phyloP scores from a whole-genome alignment of 2,113 vertebrate genomes.

The Malurus elegans region DNA sequence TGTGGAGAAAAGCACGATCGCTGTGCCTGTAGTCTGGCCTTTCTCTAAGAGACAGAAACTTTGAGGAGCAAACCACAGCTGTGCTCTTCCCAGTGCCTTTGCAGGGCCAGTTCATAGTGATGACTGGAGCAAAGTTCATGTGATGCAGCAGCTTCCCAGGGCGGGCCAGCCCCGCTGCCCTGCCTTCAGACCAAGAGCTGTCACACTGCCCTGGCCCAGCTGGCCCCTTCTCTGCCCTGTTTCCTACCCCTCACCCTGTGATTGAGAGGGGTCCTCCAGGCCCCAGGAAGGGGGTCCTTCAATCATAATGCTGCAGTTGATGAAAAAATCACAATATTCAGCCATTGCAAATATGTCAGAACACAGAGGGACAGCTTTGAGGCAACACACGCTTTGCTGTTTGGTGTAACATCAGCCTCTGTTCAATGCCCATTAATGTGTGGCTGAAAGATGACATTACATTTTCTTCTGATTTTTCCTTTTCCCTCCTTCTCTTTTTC shows the following conservation, averaged over 20 bases:
- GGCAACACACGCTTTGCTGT: background rate
- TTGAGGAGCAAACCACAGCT: background rate
- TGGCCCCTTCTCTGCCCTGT: background rate
- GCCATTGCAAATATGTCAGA: background rate
- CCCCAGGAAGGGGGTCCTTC: rapidly evolving
- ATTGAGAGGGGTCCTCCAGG: background rate
- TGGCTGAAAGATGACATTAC: background rate
- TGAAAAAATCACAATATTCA: background rate
- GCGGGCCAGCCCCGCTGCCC: background rate
- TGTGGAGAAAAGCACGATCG: background rate
- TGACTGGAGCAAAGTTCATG: background rate
- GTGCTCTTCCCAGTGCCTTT: background rate
- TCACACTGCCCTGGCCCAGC: background rate
- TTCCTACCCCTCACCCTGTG: background rate
- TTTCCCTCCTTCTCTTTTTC: background rate
- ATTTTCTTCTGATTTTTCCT: background rate
- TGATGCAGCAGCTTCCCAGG: background rate
- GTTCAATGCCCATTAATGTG: background rate
- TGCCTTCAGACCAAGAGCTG: background rate
- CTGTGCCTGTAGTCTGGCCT: background rate
- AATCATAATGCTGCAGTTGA: background rate
- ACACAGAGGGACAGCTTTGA: background rate
- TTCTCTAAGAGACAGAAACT: background rate
- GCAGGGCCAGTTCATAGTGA: rapidly evolving
- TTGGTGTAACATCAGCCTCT: background rate